phyloP scores from a whole-genome alignment of 2,888 invertebrate species.

The Zaprionus lineosus region DNA sequence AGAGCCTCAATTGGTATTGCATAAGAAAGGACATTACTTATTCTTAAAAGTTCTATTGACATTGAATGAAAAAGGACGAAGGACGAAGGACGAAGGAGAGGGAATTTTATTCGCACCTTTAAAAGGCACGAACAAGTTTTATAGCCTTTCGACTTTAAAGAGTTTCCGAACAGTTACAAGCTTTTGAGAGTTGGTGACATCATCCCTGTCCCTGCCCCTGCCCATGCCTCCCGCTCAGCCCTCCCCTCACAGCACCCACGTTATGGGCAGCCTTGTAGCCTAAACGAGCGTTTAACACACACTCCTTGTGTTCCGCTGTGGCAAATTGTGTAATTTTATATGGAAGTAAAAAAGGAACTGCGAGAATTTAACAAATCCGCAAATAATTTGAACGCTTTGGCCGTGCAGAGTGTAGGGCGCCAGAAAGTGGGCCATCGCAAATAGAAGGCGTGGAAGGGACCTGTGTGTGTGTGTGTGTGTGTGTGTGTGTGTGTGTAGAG shows the following conservation, averaged over 20 bases:
- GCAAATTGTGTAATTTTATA: conserved; percentile 35
- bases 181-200: conserved; percentile 1
- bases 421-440: conserved; percentile 16
- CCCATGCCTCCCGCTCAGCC: too few relatives aligned
- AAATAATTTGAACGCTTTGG: conserved; percentile 66
- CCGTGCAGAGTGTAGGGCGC: too few relatives aligned
- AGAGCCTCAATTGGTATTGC: too few relatives aligned
- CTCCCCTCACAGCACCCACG: too few relatives aligned
- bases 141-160: too few relatives aligned
- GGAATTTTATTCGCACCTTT: too few relatives aligned
- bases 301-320: conserved; percentile 15
- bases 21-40: too few relatives aligned
- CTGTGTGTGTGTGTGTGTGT: conserved; percentile 5
- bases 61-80: too few relatives aligned
- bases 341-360: conserved; percentile 32
- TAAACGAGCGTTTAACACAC: conserved; percentile 57
- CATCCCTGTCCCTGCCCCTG: background rate
- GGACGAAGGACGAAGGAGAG: too few relatives aligned
- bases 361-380: conserved; percentile 67
- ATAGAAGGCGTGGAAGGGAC: conserved; percentile 19
- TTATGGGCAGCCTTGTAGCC: background rate
- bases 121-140: too few relatives aligned
- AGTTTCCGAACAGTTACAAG: too few relatives aligned
- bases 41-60: too few relatives aligned
- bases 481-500: conserved; percentile 12